Evolutionary conservation across 2,113 vertebrate species (phyloP), one percentile per base, ranked within the genome.

Genomic region (Pomatorhinus ruficollis): DNA sequence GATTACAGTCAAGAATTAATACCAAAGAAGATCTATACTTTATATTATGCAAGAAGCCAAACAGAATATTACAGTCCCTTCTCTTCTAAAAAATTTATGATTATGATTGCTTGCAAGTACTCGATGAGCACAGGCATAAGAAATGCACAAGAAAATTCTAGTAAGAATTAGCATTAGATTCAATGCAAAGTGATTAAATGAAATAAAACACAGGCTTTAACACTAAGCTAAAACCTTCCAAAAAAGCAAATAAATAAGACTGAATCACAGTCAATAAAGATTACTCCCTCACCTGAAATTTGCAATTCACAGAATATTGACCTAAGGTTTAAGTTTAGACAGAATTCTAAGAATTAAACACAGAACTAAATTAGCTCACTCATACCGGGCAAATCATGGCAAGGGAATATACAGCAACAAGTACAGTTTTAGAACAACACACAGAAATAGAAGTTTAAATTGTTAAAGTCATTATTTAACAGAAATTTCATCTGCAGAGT

Each of bases 41-140:
- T 89, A 28, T 60, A 71, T 64, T 78, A 95, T 40, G 17, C 37
- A 92, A 81, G 60, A 92, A 93, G 54, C 33, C 59, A 81, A 95
- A 84, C 2, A 10, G 56, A 83, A n/a, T 74, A 87, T 28, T 63
- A 69, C 12, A 90, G 47, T 71, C 44, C 37, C 72, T 94, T 81
- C 44, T 68, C 52, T 80, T 44, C 74, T 94, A 89, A 95, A 95
- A 94, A 75, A 95, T 42, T 52, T 87, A 95, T 87, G 30, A 77
- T 61, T 68, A 45, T n/a, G 56, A 83, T 63, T 87, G 76, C 56
- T 63, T 95, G 33, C 83, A 95, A 81, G 68, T 90, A 95, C 75
- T 74, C 0, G 0, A 81, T 77, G 74, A 93, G 5, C 10, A 2
- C 59, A 95, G 42, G 35, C 39, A 9, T 31, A 77, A 71, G 54